Evolutionary conservation across 1,140 invertebrate genomes (phyloP).

Genomic region (Agrilus planipennis): DNA sequence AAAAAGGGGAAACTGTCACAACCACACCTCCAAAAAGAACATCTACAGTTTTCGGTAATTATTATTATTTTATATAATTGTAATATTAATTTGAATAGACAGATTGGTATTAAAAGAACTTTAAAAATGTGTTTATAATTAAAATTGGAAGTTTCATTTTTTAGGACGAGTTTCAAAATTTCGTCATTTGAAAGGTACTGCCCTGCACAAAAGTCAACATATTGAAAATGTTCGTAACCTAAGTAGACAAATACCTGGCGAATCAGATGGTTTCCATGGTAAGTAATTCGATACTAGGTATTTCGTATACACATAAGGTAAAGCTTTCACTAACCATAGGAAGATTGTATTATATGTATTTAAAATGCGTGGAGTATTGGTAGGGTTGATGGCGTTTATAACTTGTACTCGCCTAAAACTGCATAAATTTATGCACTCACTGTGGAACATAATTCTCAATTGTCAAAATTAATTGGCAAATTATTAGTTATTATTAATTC

Average conservation of each 20-base stretch:
- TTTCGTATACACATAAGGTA: too few relatives aligned
- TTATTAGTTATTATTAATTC: too few relatives aligned
- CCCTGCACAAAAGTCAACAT: constrained; percentile 78
- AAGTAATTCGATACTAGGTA: constrained; percentile 21
- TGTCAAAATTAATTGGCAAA: too few relatives aligned
- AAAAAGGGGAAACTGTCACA: constrained; percentile 32
- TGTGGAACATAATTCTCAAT: too few relatives aligned
- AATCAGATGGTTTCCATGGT: constrained; percentile 88
- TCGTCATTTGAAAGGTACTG: constrained; percentile 80
- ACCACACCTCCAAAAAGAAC: constrained; percentile 58
- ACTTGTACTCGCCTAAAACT: too few relatives aligned
- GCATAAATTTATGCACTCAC: too few relatives aligned
- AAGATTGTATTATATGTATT: too few relatives aligned
- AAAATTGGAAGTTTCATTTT: constrained; percentile 19
- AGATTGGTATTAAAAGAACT: neutral
- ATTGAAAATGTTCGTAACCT: constrained; percentile 88
- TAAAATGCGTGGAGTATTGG: too few relatives aligned
- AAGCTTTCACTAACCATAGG: too few relatives aligned
- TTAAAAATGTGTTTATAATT: constrained; percentile 1
- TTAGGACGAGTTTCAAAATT: constrained; percentile 84
- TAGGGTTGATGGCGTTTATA: too few relatives aligned
- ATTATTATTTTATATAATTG: neutral
- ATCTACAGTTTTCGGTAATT: constrained; percentile 70
- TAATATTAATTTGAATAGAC: neutral
- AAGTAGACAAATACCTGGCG: constrained; percentile 81